phyloP scores from a whole-genome alignment of 2,888 invertebrate species.

The Deroplatys truncata region DNA sequence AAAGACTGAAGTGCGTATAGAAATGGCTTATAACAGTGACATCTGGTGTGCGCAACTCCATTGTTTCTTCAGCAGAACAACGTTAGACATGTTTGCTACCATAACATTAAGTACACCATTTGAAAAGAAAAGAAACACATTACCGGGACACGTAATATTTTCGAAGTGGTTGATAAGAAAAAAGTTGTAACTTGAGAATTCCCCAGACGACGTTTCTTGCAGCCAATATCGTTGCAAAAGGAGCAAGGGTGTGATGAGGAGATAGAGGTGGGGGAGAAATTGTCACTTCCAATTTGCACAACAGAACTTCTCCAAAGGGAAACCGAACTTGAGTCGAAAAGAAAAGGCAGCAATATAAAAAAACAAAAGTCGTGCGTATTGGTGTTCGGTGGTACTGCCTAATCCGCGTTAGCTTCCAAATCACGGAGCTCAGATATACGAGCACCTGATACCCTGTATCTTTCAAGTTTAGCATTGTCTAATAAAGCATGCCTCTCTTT shows the following conservation, averaged over 20 bases:
- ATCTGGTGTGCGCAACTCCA: background rate
- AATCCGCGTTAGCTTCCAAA: background rate
- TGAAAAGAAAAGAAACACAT: background rate
- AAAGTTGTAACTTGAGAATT: background rate
- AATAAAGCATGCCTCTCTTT: too few species aligned
- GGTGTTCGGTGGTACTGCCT: background rate
- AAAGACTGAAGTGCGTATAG: too few species aligned
- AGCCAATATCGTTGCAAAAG: background rate
- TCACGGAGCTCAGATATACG: too few species aligned
- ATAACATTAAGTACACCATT: background rate
- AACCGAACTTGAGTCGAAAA: constrained; percentile 7
- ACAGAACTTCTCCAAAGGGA: background rate
- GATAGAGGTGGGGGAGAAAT: constrained; percentile 1
- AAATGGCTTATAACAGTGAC: too few species aligned
- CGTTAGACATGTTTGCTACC: background rate
- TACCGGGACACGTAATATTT: background rate
- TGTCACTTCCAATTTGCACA: constrained; percentile 25
- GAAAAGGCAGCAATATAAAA: background rate
- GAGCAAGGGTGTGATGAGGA: background rate
- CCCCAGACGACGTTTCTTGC: background rate
- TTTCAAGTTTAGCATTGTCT: too few species aligned
- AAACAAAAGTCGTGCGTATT: background rate
- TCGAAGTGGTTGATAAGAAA: constrained; percentile 1
- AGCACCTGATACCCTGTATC: too few species aligned
- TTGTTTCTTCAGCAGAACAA: background rate